These are phyloP conservation scores for Ifrita kowaldi DNA, from an alignment of 2,113 vertebrate genomes.

Conservation along the genomic window DNA sequence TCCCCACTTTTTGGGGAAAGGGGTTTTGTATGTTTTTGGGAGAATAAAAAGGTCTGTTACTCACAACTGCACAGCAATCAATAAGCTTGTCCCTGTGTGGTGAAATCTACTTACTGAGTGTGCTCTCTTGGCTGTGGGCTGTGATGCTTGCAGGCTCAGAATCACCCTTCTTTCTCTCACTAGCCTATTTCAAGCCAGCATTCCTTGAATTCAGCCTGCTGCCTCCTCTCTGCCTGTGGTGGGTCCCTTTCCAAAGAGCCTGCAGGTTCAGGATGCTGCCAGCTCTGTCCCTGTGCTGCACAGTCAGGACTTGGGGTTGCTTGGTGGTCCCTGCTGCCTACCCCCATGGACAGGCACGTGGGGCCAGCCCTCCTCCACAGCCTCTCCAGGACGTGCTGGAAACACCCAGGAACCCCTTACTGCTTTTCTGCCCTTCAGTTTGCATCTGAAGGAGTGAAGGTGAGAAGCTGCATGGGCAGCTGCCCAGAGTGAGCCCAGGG, in stretches of 20 bases:
- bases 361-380: neutral
- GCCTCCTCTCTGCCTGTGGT: neutral
- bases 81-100: neutral
- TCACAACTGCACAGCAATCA: neutral
- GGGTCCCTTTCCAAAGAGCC: neutral
- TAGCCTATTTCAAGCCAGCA: neutral
- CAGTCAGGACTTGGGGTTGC: neutral
- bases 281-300: neutral
- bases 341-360: neutral
- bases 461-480: neutral
- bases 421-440: neutral
- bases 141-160: neutral
- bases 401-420: neutral
- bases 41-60: neutral
- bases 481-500: neutral
- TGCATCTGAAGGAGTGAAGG: neutral
- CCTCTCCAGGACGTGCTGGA: neutral
- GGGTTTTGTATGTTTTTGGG: neutral
- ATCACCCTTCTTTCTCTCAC: neutral
- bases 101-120: neutral
- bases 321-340: neutral
- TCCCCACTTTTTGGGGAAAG: neutral
- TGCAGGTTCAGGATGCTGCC: neutral
- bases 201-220: neutral
- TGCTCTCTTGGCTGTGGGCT: neutral